A percentile compares a stretch with the other conserved stretches of the same genome.
These are phyloP conservation scores for Rhagologus leucostigma DNA, from an alignment of 2,113 vertebrate genomes.

Conservation along the genomic window DNA sequence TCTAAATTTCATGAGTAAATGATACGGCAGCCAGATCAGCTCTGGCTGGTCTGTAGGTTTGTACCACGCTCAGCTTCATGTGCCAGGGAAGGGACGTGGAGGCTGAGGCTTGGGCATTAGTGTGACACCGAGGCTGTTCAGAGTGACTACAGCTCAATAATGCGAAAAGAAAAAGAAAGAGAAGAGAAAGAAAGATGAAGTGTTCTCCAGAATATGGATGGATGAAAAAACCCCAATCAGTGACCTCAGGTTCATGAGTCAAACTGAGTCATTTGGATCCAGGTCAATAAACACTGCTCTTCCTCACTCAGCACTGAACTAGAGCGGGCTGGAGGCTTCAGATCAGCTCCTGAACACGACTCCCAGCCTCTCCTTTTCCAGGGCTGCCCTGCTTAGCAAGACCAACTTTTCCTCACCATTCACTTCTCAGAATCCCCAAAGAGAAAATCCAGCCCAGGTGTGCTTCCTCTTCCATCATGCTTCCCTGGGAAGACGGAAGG, in stretches of 20 bases:
- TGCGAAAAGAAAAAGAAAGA: too few species aligned
- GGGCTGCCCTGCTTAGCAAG: not conserved
- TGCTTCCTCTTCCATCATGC: fast-evolving
- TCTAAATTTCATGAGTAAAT: not conserved
- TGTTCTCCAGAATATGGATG: not conserved
- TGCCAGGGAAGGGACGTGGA: not conserved
- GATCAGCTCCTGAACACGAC: not conserved
- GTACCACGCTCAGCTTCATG: fast-evolving
- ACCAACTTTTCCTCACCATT: not conserved
- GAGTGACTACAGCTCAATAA: not conserved
- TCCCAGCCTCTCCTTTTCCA: not conserved
- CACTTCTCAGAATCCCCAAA: not conserved
- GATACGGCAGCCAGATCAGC: not conserved
- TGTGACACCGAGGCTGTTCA: not conserved
- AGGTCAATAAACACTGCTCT: not conserved
- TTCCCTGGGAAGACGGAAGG: fast-evolving
- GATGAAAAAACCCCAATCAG: not conserved
- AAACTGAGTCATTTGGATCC: not conserved
- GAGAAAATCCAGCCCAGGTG: not conserved
- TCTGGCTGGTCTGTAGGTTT: fast-evolving
- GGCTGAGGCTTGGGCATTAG: not conserved
- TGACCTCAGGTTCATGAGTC: not conserved
- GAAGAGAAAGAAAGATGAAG: not conserved
- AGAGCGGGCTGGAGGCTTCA: not conserved
- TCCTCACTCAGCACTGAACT: not conserved